Conservation (phyloP, 2,113 vertebrate species). For the Campylomormyrus tamandua region DNA sequence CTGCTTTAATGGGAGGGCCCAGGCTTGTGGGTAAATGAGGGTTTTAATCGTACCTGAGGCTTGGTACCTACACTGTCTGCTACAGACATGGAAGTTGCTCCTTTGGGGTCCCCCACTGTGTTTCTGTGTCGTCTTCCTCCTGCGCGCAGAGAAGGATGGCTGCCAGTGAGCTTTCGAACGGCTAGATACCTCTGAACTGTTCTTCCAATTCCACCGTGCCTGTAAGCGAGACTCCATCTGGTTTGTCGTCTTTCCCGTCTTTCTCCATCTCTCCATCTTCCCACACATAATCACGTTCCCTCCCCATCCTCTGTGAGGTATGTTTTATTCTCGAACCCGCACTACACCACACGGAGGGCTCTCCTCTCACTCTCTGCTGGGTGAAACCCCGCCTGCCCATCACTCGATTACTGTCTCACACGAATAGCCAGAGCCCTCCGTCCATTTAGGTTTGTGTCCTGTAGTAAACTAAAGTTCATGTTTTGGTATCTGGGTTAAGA, state of each 20-base stretch:
- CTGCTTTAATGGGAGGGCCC: constrained; percentile 7
- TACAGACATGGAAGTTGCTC: not conserved
- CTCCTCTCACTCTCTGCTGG: not conserved
- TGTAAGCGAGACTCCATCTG: constrained; percentile 35
- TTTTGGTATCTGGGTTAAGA: constrained; percentile 42
- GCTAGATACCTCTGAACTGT: constrained; percentile 26
- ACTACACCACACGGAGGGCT: not conserved
- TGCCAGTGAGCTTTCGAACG: not conserved
- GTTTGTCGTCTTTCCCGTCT: not conserved
- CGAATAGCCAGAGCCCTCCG: constrained; percentile 33
- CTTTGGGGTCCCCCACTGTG: not conserved
- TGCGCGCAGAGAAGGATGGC: not conserved
- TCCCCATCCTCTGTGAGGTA: not conserved
- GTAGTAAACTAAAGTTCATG: constrained; percentile 28
- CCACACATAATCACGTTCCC: not conserved
- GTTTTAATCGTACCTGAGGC: not conserved
- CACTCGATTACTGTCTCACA: constrained; percentile 28
- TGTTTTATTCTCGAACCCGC: not conserved
- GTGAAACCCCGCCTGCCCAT: not conserved
- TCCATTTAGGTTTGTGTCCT: not conserved
- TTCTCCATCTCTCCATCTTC: not conserved
- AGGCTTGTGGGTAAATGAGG: constrained; percentile 12
- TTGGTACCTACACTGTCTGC: not conserved
- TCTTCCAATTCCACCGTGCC: constrained; percentile 55
- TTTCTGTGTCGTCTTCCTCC: not conserved